Base-by-base conservation (phyloP, 1,140 invertebrate species). In the Chironomus striatipennis region DNA sequence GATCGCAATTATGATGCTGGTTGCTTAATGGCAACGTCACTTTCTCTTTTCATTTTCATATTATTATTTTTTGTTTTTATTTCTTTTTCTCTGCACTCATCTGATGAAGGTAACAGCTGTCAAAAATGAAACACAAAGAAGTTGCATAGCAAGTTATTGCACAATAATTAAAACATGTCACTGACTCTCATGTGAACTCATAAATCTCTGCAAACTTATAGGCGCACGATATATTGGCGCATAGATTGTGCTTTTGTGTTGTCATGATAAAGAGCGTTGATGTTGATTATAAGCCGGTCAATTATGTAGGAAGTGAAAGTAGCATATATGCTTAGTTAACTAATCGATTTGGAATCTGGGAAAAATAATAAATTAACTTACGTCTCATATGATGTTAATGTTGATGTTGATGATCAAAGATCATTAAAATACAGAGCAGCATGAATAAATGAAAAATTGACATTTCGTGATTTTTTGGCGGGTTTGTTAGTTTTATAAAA, bases 271-370 rank as follows among this genome's bases (percentile, higher is more conserved):
- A 34, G 24, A 34, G 24, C 24, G 24, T 34, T 34, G 24, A 34
- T 34, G 24, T 34, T 34, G 24, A 34, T 34, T 34, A 34, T 34
- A 34, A 34, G 24, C 24, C n/a, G 47, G 47, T 57, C n/a, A n/a
- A 57, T 57, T 57, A 57, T 57, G n/a, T n/a, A n/a, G 47, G 47
- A 57, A 57, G 47, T 57, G 47, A 57, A 57, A 57, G 47, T 57
- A 57, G 12, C 24, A 34, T 34, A 34, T 34, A 34, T 34, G n/a
- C 47, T 57, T 15, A 57, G 47, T 57, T 57, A 57, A 34, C 24
- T 34, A 34, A 57, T 57, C 47, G 47, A 57, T 57, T 57, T 57
- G 12, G n/a, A 57, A 57, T 12, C n/a, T n/a, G 12, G 4, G n/a
- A n/a, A 57, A 15, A 57, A 15, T 5, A 57, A 4, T n/a, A 57